These are phyloP conservation scores for Synodontis membranacea DNA, from an alignment of 2,113 vertebrate species.

Conservation along the genomic window DNA sequence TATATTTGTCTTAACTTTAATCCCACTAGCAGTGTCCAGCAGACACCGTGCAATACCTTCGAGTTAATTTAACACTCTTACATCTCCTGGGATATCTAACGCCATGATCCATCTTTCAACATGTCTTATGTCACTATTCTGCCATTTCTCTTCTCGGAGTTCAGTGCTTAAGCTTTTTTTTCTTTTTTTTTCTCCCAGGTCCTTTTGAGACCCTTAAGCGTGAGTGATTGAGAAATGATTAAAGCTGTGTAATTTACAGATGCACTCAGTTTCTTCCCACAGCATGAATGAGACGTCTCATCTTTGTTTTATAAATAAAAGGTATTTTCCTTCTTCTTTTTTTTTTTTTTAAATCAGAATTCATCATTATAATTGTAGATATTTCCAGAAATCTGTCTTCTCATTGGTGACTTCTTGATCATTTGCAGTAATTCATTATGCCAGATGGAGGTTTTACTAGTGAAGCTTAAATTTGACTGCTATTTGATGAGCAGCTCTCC, in stretches of 20 bases:
- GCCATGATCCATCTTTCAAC: background rate
- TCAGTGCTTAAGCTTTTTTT: background rate
- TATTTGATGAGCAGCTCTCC: constrained; percentile 6
- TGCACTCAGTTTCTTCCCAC: background rate
- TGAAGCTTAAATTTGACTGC: background rate
- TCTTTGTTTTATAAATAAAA: background rate
- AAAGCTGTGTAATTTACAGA: background rate
- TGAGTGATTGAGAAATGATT: background rate
- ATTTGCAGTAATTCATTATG: background rate
- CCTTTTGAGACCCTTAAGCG: background rate
- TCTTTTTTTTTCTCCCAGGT: too few relatives aligned
- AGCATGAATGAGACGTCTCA: background rate
- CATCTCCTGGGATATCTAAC: background rate
- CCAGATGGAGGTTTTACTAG: background rate
- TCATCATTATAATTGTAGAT: background rate
- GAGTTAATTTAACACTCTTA: constrained; percentile 10
- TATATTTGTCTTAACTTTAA: constrained; percentile 15
- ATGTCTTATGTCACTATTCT: background rate
- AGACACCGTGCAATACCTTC: background rate
- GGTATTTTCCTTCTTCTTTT: background rate
- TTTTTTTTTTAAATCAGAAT: background rate
- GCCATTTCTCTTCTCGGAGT: background rate
- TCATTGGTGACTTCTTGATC: too few relatives aligned
- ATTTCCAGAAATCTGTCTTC: background rate
- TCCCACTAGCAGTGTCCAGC: background rate